phyloP scores from a whole-genome alignment of 2,113 vertebrate genomes.

The Chaetops frenatus region DNA sequence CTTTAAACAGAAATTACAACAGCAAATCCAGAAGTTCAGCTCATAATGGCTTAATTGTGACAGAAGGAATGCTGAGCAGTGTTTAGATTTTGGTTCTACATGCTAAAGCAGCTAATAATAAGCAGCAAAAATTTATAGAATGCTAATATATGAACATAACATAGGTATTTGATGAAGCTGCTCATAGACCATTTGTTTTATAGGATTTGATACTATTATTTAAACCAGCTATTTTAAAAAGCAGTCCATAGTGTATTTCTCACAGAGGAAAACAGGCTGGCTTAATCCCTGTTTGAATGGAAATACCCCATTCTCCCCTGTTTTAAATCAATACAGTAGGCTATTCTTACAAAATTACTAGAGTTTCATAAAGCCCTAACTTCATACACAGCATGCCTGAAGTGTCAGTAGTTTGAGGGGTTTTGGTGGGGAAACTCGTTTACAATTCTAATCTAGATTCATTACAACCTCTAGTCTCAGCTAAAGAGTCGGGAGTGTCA shows the following conservation, averaged over 20 bases:
- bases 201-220: not conserved
- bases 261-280: not conserved
- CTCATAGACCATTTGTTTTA: not conserved
- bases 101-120: not conserved
- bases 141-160: not conserved
- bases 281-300: not conserved
- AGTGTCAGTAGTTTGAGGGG: not conserved
- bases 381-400: not conserved
- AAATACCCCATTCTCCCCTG: not conserved
- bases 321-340: not conserved
- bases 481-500: not conserved
- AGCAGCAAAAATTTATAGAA: not conserved
- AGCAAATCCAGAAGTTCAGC: conserved; percentile 6
- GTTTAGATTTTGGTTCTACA: not conserved
- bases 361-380: not conserved
- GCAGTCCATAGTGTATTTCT: not conserved
- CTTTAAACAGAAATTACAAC: conserved; percentile 31
- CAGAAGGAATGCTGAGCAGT: not conserved
- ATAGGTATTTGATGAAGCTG: not conserved
- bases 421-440: not conserved
- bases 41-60: not conserved
- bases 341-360: not conserved
- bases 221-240: not conserved
- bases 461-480: not conserved
- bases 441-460: not conserved